These are phyloP conservation scores for Meloidogyne exigua DNA, from an alignment of 1,140 invertebrate genomes.

Conservation along the genomic window DNA sequence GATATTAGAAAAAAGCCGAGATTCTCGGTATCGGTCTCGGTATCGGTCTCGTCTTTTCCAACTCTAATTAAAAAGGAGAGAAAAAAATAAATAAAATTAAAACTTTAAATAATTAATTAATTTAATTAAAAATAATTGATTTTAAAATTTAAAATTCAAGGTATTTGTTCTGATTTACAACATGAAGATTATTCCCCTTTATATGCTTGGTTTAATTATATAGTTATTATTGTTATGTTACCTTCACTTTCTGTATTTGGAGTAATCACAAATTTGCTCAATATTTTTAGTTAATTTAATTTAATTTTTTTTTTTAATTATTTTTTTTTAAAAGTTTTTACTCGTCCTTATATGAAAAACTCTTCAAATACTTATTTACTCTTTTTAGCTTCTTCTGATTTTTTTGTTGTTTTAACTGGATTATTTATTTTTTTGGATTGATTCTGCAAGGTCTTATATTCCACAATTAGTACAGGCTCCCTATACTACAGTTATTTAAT, in stretches of 20 bases:
- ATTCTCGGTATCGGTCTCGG: no score
- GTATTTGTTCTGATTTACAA: slow-evolving; percentile 39
- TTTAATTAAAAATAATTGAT: background rate
- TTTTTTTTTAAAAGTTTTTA: background rate
- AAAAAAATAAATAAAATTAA: no score
- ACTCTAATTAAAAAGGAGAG: no score
- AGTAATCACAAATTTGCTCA: slow-evolving; percentile 56
- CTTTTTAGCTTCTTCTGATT: slow-evolving; percentile 54
- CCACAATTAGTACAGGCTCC: slow-evolving; percentile 55
- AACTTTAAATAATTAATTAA: no score
- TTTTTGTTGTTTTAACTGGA: slow-evolving; percentile 60
- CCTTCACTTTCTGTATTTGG: slow-evolving; percentile 59
- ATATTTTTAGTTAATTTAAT: slow-evolving; percentile 59
- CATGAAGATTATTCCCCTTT: slow-evolving; percentile 62
- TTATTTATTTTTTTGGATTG: slow-evolving; percentile 63
- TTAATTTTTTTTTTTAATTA: slow-evolving; percentile 25
- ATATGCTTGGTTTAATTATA: slow-evolving; percentile 62
- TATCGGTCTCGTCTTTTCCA: no score
- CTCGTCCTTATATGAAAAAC: slow-evolving; percentile 44
- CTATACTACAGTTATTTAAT: slow-evolving; percentile 55
- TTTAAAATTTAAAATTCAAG: background rate
- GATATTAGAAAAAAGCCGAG: no score
- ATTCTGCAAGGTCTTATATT: slow-evolving; percentile 57
- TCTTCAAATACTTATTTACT: slow-evolving; percentile 62
- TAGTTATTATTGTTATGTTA: slow-evolving; percentile 57